Conservation (phyloP, 2,888 invertebrate genomes). For the Trypoxylon attenuatum region DNA sequence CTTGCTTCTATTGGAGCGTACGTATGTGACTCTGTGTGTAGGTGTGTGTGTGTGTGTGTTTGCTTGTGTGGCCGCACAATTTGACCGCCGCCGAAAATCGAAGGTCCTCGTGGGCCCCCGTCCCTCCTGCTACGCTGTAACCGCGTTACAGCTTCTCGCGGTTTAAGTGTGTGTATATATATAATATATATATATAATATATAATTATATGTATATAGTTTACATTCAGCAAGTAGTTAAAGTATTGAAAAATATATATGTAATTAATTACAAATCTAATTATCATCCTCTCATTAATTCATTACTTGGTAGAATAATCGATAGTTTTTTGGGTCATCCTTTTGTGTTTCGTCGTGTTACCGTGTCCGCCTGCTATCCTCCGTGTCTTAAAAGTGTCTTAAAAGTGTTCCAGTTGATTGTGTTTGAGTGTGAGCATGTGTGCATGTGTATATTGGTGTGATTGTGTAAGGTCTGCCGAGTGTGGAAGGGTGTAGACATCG, state of each 20-base stretch:
- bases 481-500: slow-evolving; percentile 18
- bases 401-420: too few relatives aligned
- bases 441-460: neutral
- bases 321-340: slow-evolving; percentile 54
- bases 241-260: slow-evolving; percentile 74
- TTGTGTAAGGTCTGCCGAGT: slow-evolving; percentile 20
- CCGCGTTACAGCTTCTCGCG: slow-evolving; percentile 39
- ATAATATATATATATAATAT: slow-evolving; percentile 55
- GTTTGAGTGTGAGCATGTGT: slow-evolving; percentile 16
- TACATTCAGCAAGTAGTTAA: slow-evolving; percentile 73
- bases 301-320: slow-evolving; percentile 61
- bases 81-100: slow-evolving; percentile 6
- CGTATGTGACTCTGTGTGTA: too few relatives aligned
- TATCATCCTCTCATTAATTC: slow-evolving; percentile 62
- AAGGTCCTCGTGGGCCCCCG: slow-evolving; percentile 1
- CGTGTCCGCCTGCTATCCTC: slow-evolving; percentile 1
- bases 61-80: slow-evolving; percentile 1
- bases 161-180: slow-evolving; percentile 49
- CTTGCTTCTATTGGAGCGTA: too few relatives aligned
- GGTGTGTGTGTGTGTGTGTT: too few relatives aligned
- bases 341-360: slow-evolving; percentile 20
- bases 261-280: slow-evolving; percentile 74
- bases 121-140: slow-evolving; percentile 20
- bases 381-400: slow-evolving; percentile 13
- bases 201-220: slow-evolving; percentile 64